Evolutionary conservation across 2,113 vertebrate species (phyloP), one percentile per base, ranked within the genome.

Genomic region (Ammodytes dubius): DNA sequence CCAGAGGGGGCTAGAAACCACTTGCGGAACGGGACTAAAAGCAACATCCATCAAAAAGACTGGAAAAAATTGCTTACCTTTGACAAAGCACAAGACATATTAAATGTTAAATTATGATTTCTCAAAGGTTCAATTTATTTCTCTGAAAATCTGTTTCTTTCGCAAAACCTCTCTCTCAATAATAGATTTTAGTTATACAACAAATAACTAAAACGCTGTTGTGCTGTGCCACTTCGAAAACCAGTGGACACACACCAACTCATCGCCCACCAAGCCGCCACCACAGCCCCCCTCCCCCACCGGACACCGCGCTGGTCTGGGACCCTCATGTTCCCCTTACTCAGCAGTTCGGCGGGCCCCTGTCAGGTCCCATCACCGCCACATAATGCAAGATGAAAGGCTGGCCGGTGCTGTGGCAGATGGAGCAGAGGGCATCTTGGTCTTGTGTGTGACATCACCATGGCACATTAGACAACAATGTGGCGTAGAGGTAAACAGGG

Each of bases 311-410:
- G 27, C 27, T 61, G 47, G 59, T 69, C 76, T 59, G 40, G 46
- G 77, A 87, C 45, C 66, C 70, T 71, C 40, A 27, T 27, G 47
- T 86, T 84, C 83, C 47, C 63, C 74, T 94, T 87, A 91, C 81
- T 93, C 90, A 90, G 91, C 91, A 87, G 81, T 93, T 79, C 56
- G 53, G 67, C 64, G 27, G 88, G 77, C 68, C 70, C 72, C 82
- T 91, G 89, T 94, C 91, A 93, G 78, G 63, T 87, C 82, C 76
- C 83, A 94, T 95, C 91, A 93, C 7, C 2, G 63, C 82, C 80
- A 68, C 83, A 93, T 83, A 92, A 91, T 83, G 75, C 80, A 58
- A 66, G 90, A 95, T 92, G 82, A 93, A 93, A 94, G 85, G 67
- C 65, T 2, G 52, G 67, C 17, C 68, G 27, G 27, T 27, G 60